A percentile compares a stretch with the other conserved stretches of the same genome.
Conservation (phyloP, 2,797 vertebrate species). For the Telmatherina bonti region DNA sequence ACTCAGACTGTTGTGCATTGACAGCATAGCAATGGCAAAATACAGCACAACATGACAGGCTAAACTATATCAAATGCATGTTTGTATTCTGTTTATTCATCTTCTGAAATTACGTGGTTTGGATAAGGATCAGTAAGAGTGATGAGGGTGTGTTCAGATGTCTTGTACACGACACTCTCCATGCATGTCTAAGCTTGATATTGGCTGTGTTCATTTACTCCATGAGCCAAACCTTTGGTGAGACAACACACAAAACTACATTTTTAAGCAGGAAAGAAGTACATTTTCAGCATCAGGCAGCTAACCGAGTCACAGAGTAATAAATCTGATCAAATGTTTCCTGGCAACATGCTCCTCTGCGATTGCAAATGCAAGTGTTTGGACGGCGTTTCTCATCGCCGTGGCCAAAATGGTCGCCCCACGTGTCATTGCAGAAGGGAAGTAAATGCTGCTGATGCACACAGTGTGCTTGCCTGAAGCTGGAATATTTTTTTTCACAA, state of each 20-base stretch:
- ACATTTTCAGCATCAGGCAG: conserved; percentile 34
- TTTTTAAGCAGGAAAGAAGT: conserved; percentile 15
- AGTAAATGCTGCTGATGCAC: conserved; percentile 29
- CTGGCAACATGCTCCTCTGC: conserved; percentile 44
- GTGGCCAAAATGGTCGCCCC: conserved; percentile 28
- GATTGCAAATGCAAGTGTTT: conserved; percentile 40
- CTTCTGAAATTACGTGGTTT: conserved; percentile 36
- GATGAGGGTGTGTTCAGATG: conserved; percentile 9
- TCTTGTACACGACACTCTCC: conserved; percentile 11
- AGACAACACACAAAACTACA: conserved; percentile 9
- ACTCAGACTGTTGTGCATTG: neutral
- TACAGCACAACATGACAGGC: conserved; percentile 3
- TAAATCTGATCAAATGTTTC: conserved; percentile 55
- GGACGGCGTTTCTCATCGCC: conserved; percentile 8
- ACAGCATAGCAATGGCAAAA: conserved; percentile 2
- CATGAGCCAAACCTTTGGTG: conserved; percentile 19
- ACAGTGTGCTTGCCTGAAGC: conserved; percentile 9
- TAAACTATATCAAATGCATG: conserved; percentile 7
- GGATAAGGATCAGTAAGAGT: conserved; percentile 27
- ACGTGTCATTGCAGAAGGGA: conserved; percentile 39
- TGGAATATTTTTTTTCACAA: conserved; percentile 47
- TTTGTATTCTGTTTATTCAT: conserved; percentile 34
- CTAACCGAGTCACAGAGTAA: conserved; percentile 26
- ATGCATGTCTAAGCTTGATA: conserved; percentile 8
- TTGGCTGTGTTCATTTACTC: conserved; percentile 31